A percentile compares a stretch with the other conserved stretches of the same genome.
Conservation (phyloP, 2,797 vertebrate genomes). For the Coilia nasus region DNA sequence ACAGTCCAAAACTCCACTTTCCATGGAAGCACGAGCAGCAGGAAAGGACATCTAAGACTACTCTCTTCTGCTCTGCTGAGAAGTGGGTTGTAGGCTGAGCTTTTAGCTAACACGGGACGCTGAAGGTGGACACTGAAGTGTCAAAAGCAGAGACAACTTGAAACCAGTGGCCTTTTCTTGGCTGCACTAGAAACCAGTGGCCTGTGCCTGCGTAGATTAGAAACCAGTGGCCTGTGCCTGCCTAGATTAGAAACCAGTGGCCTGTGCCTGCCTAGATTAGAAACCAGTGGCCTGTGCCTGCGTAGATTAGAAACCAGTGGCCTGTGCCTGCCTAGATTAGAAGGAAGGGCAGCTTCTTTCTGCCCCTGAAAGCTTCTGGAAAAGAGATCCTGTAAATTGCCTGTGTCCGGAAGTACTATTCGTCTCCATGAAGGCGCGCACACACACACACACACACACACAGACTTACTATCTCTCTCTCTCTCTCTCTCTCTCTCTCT, state of each 20-base stretch:
- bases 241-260: background rate
- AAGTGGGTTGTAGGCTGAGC: background rate
- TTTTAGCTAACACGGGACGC: background rate
- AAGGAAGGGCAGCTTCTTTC: background rate
- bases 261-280: background rate
- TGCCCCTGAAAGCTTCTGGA: background rate
- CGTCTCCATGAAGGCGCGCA: background rate
- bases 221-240: too few relatives aligned
- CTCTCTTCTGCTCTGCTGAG: background rate
- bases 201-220: too few relatives aligned
- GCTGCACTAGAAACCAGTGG: too few relatives aligned
- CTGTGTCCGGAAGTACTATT: background rate
- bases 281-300: background rate
- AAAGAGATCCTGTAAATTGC: background rate
- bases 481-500: too few relatives aligned
- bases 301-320: too few relatives aligned
- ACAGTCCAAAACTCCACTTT: too few relatives aligned
- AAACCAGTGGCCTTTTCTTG: background rate
- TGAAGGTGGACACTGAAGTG: background rate
- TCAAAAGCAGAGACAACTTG: background rate
- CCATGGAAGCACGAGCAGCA: too few relatives aligned
- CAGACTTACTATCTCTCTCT: background rate
- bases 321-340: background rate
- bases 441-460: conserved; percentile 12
- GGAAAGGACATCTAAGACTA: too few relatives aligned